phyloP scores from a whole-genome alignment of 2,113 vertebrate species.

The Grammomys dolichurus region DNA sequence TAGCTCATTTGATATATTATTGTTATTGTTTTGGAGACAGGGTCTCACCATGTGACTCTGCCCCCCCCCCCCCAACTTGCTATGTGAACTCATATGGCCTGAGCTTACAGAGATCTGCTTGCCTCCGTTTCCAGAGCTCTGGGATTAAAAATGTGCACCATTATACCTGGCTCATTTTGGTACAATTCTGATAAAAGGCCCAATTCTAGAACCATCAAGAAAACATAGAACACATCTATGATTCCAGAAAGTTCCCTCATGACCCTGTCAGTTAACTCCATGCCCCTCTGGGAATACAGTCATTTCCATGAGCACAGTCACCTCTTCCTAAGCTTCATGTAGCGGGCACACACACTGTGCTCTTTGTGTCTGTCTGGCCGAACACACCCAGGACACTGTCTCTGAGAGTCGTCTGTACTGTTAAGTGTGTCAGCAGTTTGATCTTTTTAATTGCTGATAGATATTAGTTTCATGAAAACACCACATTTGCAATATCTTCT shows the following conservation, averaged over 20 bases:
- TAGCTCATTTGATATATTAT: neutral
- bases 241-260: neutral
- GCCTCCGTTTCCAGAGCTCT: neutral
- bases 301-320: neutral
- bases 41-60: neutral
- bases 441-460: neutral
- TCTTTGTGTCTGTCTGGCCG: neutral
- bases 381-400: neutral
- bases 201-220: neutral
- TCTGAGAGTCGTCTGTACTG: neutral
- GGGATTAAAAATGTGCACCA: neutral
- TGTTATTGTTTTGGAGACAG: neutral
- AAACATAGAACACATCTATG: neutral
- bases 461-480: slow-evolving; percentile 32
- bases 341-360: no score
- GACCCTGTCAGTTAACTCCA: neutral
- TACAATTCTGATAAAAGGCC: neutral
- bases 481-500: neutral
- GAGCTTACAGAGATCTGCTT: neutral
- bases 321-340: neutral
- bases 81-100: neutral
- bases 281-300: neutral
- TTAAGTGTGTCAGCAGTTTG: neutral
- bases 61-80: neutral
- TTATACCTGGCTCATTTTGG: neutral